phyloP scores from a whole-genome alignment of 1,140 invertebrate genomes.

The Liolophura sinensis region DNA sequence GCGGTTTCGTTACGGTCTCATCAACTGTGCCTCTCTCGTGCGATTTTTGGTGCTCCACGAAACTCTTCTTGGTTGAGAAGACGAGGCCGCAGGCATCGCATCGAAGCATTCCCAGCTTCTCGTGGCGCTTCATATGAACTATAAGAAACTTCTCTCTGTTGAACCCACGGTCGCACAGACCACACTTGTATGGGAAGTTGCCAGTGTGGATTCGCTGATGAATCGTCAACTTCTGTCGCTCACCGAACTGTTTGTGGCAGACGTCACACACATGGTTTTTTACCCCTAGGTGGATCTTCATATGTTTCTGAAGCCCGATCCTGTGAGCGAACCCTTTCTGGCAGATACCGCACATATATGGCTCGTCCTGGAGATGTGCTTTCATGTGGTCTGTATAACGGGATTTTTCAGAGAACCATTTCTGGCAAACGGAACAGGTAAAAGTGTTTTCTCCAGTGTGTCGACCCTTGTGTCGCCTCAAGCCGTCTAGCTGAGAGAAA shows the following conservation, averaged over 20 bases:
- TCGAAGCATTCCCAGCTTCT: too few species aligned
- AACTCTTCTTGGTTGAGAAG: too few species aligned
- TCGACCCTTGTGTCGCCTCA: too few species aligned
- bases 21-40: too few species aligned
- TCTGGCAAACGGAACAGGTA: slow-evolving; percentile 19
- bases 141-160: too few species aligned
- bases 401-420: slow-evolving; percentile 23
- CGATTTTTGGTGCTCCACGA: too few species aligned
- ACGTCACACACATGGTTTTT: slow-evolving; percentile 21
- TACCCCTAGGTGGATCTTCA: slow-evolving; percentile 18
- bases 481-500: too few species aligned
- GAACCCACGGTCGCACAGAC: too few species aligned
- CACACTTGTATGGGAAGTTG: too few species aligned
- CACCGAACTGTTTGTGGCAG: slow-evolving; percentile 24
- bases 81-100: too few species aligned
- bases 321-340: slow-evolving; percentile 22
- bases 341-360: slow-evolving; percentile 25
- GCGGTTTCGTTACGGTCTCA: too few species aligned
- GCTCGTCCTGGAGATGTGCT: slow-evolving; percentile 27
- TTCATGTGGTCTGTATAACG: slow-evolving; percentile 26
- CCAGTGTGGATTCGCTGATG: slow-evolving; percentile 31
- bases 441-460: slow-evolving; percentile 4
- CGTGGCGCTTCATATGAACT: too few species aligned
- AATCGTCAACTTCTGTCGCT: slow-evolving; percentile 21
- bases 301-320: slow-evolving; percentile 25